Conservation (phyloP, 2,113 vertebrate species). For the Zosterops borbonicus region DNA sequence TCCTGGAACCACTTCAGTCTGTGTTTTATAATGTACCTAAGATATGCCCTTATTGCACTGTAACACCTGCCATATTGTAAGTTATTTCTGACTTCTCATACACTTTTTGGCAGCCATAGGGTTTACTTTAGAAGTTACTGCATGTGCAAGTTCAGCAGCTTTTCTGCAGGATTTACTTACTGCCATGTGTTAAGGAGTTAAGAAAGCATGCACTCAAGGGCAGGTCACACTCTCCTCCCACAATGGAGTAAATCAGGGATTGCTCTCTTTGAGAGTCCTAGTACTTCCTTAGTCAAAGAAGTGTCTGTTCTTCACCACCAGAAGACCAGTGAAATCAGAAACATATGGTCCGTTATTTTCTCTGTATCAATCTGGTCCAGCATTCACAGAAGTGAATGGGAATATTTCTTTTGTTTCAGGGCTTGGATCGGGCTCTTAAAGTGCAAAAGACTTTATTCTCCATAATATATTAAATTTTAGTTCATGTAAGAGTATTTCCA, state of each 20-base stretch:
- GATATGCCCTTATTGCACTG: constrained; percentile 47
- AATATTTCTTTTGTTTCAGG: not conserved
- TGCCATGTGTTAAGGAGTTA: constrained; percentile 35
- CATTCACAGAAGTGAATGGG: not conserved
- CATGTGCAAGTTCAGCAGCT: constrained; percentile 58
- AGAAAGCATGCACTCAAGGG: constrained; percentile 11
- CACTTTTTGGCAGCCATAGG: constrained; percentile 53
- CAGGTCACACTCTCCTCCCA: not conserved
- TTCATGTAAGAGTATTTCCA: not conserved
- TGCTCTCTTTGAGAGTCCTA: not conserved
- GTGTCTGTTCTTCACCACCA: not conserved
- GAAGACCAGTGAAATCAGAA: constrained; percentile 5
- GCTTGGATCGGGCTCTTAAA: not conserved
- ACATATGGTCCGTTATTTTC: not conserved
- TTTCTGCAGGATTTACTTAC: constrained; percentile 43
- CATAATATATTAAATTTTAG: not conserved
- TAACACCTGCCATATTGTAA: constrained; percentile 56
- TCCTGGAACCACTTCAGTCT: constrained; percentile 37
- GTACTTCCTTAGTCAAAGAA: not conserved
- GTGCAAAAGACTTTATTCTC: not conserved
- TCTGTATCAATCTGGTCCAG: not conserved
- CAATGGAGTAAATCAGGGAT: not conserved
- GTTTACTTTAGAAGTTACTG: constrained; percentile 69
- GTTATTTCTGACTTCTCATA: constrained; percentile 62
- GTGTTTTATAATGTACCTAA: constrained; percentile 27